phyloP scores from a whole-genome alignment of 2,797 vertebrate species.

The Lepilemur septentrionalis region DNA sequence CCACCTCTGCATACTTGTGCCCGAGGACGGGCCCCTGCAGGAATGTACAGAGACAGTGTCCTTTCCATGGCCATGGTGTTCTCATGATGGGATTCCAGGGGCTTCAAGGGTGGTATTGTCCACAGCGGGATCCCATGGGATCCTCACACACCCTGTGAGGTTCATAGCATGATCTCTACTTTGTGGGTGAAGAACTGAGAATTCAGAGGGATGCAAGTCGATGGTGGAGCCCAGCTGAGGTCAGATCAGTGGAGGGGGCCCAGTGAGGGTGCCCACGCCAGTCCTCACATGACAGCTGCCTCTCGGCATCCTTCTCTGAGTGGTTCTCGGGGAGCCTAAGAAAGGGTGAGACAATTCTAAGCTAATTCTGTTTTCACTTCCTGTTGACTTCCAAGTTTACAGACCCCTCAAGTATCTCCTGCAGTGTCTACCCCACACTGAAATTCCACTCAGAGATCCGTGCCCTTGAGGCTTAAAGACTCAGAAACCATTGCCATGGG shows the following conservation, averaged over 20 bases:
- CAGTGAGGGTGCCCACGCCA: neutral
- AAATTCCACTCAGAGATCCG: neutral
- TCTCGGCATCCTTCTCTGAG: neutral
- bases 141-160: neutral
- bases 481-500: neutral
- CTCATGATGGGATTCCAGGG: neutral
- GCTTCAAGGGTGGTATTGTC: neutral
- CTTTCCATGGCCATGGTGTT: rapidly evolving
- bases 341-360: neutral
- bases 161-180: neutral
- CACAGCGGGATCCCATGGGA: rapidly evolving
- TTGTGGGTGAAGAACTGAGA: neutral
- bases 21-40: neutral
- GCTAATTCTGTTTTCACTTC: neutral
- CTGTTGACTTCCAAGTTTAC: neutral
- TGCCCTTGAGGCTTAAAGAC: neutral
- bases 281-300: rapidly evolving
- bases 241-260: neutral
- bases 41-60: neutral
- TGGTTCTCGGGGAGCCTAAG: neutral
- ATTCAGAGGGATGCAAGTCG: neutral
- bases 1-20: neutral
- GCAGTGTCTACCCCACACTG: neutral
- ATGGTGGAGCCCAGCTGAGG: neutral
- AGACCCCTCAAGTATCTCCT: rapidly evolving